Percentiles rank a stretch among this genome's conserved stretches.
Conservation (phyloP, 2,113 vertebrate genomes). For the Willisornis vidua region DNA sequence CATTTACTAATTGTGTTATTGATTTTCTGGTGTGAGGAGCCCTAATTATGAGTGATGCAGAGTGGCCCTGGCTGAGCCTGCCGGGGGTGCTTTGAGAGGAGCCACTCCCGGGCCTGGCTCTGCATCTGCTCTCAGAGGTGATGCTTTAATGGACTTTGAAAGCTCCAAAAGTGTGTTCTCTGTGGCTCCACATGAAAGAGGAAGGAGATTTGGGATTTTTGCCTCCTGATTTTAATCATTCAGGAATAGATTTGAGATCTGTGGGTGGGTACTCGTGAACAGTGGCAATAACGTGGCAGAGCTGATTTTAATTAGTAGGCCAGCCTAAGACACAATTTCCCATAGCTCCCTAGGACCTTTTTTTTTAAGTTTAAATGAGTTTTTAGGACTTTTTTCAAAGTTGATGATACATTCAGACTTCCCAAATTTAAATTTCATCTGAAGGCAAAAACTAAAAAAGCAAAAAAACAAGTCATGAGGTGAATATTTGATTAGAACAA, state of each 20-base stretch:
- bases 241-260: slow-evolving; percentile 34
- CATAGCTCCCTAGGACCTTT: neutral
- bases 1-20: slow-evolving; percentile 81
- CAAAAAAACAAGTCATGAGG: neutral
- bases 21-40: slow-evolving; percentile 80
- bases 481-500: slow-evolving; percentile 40
- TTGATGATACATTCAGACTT: slow-evolving; percentile 1
- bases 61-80: slow-evolving; percentile 36
- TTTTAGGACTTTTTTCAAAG: slow-evolving; percentile 50
- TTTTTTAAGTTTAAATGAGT: neutral
- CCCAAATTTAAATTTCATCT: slow-evolving; percentile 8
- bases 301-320: slow-evolving; percentile 71
- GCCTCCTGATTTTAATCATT: slow-evolving; percentile 48
- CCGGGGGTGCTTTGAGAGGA: slow-evolving; percentile 71
- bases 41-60: slow-evolving; percentile 60
- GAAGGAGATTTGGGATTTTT: slow-evolving; percentile 47
- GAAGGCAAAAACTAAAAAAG: neutral
- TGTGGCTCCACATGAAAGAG: slow-evolving; percentile 73
- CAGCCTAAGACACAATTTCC: slow-evolving; percentile 16
- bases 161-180: slow-evolving; percentile 49
- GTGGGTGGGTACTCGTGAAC: slow-evolving; percentile 34
- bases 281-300: slow-evolving; percentile 18
- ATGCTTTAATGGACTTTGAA: slow-evolving; percentile 61
- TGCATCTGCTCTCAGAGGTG: slow-evolving; percentile 62
- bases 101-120: slow-evolving; percentile 53